These are phyloP conservation scores for Orthosia gothica DNA, from an alignment of 2,888 invertebrate species.

Conservation along the genomic window DNA sequence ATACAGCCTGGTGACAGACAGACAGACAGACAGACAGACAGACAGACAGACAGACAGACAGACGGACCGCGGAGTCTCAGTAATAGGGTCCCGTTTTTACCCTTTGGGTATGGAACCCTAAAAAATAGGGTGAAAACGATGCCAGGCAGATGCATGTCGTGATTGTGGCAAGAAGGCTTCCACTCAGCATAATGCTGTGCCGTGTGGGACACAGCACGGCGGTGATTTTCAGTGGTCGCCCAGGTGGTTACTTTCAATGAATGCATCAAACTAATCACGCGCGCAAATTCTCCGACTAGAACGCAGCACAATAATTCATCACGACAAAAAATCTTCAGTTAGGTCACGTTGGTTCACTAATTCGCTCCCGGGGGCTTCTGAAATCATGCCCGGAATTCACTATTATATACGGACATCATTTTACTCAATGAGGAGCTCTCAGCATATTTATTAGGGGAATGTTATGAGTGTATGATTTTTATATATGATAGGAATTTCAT, in stretches of 20 bases:
- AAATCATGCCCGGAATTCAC: slow-evolving; percentile 86
- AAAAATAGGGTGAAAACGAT: no score
- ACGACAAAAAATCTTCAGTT: slow-evolving; percentile 87
- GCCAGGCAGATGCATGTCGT: no score
- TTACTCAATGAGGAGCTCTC: slow-evolving; percentile 72
- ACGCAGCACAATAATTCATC: slow-evolving; percentile 76
- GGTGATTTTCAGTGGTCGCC: no score
- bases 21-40: no score
- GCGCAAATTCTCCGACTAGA: slow-evolving; percentile 52
- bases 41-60: no score
- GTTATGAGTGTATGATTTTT: slow-evolving; percentile 55
- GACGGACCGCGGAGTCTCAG: no score
- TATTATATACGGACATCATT: slow-evolving; percentile 79
- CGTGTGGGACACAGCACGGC: no score
- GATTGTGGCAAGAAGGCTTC: no score
- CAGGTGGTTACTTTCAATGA: slow-evolving; percentile 6
- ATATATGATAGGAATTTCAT: slow-evolving; percentile 6
- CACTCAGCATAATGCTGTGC: no score
- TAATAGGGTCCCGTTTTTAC: no score
- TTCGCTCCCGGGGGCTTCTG: slow-evolving; percentile 83
- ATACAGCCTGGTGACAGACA: no score
- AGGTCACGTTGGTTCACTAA: slow-evolving; percentile 88
- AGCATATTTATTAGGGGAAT: slow-evolving; percentile 74
- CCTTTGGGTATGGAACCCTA: no score
- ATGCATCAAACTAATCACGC: slow-evolving; percentile 27